Base-by-base conservation (phyloP, 2,113 vertebrate genomes). In the Microtus pennsylvanicus region DNA sequence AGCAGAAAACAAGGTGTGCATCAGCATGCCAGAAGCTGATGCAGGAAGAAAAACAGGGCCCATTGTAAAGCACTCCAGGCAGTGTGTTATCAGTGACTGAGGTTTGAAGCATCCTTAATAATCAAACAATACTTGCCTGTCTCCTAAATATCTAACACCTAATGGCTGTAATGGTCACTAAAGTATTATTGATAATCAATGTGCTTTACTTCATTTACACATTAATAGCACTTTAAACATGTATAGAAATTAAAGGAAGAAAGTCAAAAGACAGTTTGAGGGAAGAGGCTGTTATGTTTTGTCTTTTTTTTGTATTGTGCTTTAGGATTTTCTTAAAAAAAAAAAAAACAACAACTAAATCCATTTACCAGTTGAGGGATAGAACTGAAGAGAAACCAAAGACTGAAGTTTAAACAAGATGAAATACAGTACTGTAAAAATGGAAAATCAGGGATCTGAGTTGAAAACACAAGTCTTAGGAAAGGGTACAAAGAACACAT, bases 171-270 rank as follows among this genome's bases (percentile, higher is more conserved):
- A 83, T 83, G 4, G 3, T 30, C 58, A 28, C 63, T 63, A 42
- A 63, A 83, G 63, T 17, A 63, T 30, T 83, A 63, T 83, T 45
- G 21, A 63, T 30, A 83, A 63, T 83, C n/a, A 61, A 38, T 38
- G 45, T 63, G 61, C 24, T 83, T 63, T 8, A 21, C 16, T 80
- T 52, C n/a, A 83, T 26, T 83, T 83, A 19, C 6, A 70, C 12
- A 93, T 81, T 91, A 94, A 88, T 65, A 87, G 28, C 24, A 77
- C 93, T 92, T 89, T 87, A 63, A 91, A 85, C 10, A 92, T 89
- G 14, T 82, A 30, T 30, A 74, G 8, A 50, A 91, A 89, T 91
- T 35, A 87, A 19, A 90, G 93, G 38, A 96, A 82, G n/a, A 55
- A 82, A n/a, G 16, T 50, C 52, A 83, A 89, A 92, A 90, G 58